These are phyloP conservation scores for Drosophila kambysellisi DNA, from an alignment of 2,888 invertebrate species.

Conservation along the genomic window DNA sequence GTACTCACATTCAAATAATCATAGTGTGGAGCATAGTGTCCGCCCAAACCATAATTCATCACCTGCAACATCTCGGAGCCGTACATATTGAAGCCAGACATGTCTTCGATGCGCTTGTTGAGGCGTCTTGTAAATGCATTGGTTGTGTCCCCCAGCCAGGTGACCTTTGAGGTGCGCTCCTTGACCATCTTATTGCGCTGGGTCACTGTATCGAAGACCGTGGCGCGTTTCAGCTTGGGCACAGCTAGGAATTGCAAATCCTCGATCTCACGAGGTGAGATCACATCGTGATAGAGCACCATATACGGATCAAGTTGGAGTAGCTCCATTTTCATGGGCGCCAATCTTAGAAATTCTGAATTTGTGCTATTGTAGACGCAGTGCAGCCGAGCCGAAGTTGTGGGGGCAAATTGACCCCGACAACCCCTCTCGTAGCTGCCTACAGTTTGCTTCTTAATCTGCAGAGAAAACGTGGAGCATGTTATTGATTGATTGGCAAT, in stretches of 20 bases:
- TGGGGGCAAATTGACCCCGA: conserved; percentile 65
- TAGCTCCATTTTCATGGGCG: conserved; percentile 82
- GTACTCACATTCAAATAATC: conserved; percentile 81
- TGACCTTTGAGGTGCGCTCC: conserved; percentile 79
- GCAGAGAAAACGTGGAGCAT: background rate
- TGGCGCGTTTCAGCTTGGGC: conserved; percentile 73
- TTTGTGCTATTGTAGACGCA: conserved; percentile 81
- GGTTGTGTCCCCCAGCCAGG: conserved; percentile 73
- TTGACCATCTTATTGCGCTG: conserved; percentile 43
- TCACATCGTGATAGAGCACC: conserved; percentile 79
- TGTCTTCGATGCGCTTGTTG: conserved; percentile 75
- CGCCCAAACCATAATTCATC: conserved; percentile 83
- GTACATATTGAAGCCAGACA: conserved; percentile 76
- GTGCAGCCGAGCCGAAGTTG: conserved; percentile 46
- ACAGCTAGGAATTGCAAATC: conserved; percentile 66
- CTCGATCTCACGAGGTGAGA: conserved; percentile 72
- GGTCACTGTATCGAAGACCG: conserved; percentile 56
- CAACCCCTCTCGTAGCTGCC: conserved; percentile 69
- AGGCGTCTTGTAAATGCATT: conserved; percentile 58
- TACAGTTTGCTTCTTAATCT: background rate
- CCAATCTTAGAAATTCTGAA: conserved; percentile 71
- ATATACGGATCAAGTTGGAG: conserved; percentile 78
- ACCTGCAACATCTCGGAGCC: conserved; percentile 81
- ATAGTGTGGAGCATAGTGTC: conserved; percentile 80
- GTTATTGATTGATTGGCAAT: background rate